Percentiles rank a stretch among this genome's conserved stretches.
Evolutionary conservation across 2,797 vertebrate species (phyloP).

Genomic region (Amniataba percoides): DNA sequence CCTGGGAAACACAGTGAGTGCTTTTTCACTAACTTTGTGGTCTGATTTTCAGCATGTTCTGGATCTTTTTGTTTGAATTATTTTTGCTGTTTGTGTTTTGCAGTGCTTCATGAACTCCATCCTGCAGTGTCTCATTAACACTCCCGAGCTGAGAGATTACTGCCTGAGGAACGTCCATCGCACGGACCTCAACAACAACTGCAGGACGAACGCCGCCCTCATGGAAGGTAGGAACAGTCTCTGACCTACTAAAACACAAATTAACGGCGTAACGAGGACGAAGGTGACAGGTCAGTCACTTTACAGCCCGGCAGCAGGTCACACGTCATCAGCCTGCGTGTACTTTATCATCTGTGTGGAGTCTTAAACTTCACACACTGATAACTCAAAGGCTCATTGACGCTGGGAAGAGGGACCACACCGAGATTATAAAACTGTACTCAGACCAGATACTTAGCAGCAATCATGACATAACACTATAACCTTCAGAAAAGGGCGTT

Average conservation of each 20-base stretch:
- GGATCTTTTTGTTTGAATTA: accelerated
- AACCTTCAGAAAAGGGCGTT: neutral
- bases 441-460: neutral
- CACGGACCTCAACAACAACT: conserved; percentile 90
- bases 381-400: neutral
- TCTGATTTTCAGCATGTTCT: too few relatives aligned
- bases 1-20: conserved; percentile 96
- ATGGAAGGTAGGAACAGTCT: conserved; percentile 88
- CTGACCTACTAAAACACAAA: neutral
- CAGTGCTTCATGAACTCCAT: conserved; percentile 99
- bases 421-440: neutral
- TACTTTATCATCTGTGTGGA: neutral
- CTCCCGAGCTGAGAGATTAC: conserved; percentile 94
- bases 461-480: neutral
- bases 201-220: conserved; percentile 87
- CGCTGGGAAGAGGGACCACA: too few relatives aligned
- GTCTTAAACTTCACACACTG: neutral
- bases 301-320: conserved; percentile 11
- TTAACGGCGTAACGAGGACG: too few relatives aligned
- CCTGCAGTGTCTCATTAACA: conserved; percentile 97
- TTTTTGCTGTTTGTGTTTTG: neutral
- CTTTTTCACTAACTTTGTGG: too few relatives aligned
- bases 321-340: neutral
- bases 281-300: neutral
- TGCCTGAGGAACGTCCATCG: conserved; percentile 91